Evolutionary conservation across 2,113 vertebrate genomes (phyloP).

Genomic region (Hyla sarda): DNA sequence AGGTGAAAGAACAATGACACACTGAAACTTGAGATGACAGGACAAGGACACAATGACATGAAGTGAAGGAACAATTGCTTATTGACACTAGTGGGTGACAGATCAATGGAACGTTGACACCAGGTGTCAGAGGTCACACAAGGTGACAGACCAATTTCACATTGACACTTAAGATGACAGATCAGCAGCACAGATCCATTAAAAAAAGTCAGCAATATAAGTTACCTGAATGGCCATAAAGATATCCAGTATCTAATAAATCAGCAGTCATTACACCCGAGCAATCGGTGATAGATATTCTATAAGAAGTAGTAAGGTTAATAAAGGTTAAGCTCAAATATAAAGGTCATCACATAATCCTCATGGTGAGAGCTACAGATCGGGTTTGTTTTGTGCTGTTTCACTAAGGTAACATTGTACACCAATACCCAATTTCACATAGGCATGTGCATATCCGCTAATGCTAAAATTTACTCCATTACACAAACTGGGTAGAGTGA

Average conservation of each 20-base stretch:
- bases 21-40: too few relatives aligned
- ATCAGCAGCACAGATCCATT: not conserved
- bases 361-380: not conserved
- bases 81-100: not conserved
- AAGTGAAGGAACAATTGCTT: too few relatives aligned
- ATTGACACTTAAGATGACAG: not conserved
- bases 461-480: constrained; percentile 25
- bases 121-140: not conserved
- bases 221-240: too few relatives aligned
- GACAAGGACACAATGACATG: too few relatives aligned
- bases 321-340: too few relatives aligned
- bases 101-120: not conserved
- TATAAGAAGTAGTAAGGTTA: too few relatives aligned
- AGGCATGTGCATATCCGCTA: not conserved
- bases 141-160: not conserved
- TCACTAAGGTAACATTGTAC: not conserved
- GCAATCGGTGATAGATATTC: too few relatives aligned
- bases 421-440: not conserved
- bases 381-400: not conserved
- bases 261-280: too few relatives aligned
- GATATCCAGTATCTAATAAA: too few relatives aligned
- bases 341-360: too few relatives aligned
- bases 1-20: too few relatives aligned
- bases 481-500: not conserved
- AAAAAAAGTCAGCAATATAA: too few relatives aligned